Evolutionary conservation across 2,797 vertebrate species (phyloP), one percentile per base, ranked within the genome.

Genomic region (Hippocampus kuda): DNA sequence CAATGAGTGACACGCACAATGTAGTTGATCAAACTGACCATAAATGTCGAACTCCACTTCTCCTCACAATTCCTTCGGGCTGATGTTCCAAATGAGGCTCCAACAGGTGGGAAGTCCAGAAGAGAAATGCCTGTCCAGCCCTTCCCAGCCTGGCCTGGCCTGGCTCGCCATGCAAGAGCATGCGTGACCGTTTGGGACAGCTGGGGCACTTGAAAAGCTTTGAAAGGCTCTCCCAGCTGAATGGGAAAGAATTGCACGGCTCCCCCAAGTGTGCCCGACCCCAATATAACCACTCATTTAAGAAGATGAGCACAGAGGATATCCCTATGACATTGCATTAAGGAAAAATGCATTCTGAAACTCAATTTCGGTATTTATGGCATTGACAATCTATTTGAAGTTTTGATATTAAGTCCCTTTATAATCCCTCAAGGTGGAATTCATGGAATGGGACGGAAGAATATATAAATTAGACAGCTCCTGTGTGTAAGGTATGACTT

Each of bases 191-290:
- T 73, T 86, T 72, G 66, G 73, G 83, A 89, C 89, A 90, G 88
- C 88, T 89, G 88, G 80, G 34, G 74, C 71, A 68, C 76, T 80
- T 79, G 38, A 75, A 79, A 79, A 68, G 70, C 64, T 42, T 65
- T 71, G 60, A 76, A 68, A 77, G 68, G 62, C 64, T 70, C 65
- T 69, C 72, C 74, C 66, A 89, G 89, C 89, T 91, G 92, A 92
- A 90, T 81, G 81, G 51, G 84, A 83, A 91, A 92, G 93, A 92
- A 64, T 48, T 27, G 41, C 88, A 70, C 26, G 26, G 49, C 59
- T 27, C 49, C 24, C 67, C 64, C 54, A 27, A 57, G 34, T 46
- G 24, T 26, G 51, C 66, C 64, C 53, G 41, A 56, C 70, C 54
- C 66, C 49, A 56, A 49, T 53, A 22, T 60, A 71, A 72, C 27